These are phyloP conservation scores for Plutella xylostella DNA, from an alignment of 2,888 invertebrate genomes.

Conservation along the genomic window DNA sequence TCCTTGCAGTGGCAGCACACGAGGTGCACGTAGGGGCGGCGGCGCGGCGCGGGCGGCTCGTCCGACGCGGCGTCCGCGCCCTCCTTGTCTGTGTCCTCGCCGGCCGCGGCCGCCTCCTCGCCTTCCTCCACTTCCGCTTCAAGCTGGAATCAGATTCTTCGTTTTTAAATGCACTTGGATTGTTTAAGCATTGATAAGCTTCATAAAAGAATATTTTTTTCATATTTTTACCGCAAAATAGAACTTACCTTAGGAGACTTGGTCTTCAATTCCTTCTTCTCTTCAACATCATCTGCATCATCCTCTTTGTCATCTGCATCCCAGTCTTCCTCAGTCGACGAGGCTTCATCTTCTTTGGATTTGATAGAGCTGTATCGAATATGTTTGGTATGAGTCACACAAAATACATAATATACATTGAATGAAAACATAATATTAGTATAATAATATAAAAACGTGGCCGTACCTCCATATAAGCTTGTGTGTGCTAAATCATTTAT, in stretches of 20 bases:
- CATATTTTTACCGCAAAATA: no score
- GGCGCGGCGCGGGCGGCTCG: constrained; percentile 63
- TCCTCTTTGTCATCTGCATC: constrained; percentile 53
- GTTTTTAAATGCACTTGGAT: no score
- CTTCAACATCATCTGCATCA: constrained; percentile 40
- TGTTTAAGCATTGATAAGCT: no score
- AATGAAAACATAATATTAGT: no score
- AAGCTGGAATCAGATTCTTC: no score
- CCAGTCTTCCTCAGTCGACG: constrained; percentile 64
- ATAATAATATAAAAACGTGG: no score
- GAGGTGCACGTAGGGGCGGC: constrained; percentile 74
- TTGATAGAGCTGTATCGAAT: constrained; percentile 44
- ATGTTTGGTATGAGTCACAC: not conserved
- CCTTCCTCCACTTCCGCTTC: constrained; percentile 46
- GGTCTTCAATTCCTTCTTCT: constrained; percentile 46
- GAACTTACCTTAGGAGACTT: constrained; percentile 51
- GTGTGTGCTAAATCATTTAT: no score
- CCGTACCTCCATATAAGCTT: no score
- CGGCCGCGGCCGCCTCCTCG: constrained; percentile 55
- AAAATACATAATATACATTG: not conserved
- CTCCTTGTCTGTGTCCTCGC: constrained; percentile 67
- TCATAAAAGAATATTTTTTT: no score
- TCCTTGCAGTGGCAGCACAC: constrained; percentile 83
- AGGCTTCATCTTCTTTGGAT: constrained; percentile 54
- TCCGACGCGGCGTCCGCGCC: constrained; percentile 62